Conservation (phyloP, 2,888 invertebrate species). For the Drosophila peninsularis region DNA sequence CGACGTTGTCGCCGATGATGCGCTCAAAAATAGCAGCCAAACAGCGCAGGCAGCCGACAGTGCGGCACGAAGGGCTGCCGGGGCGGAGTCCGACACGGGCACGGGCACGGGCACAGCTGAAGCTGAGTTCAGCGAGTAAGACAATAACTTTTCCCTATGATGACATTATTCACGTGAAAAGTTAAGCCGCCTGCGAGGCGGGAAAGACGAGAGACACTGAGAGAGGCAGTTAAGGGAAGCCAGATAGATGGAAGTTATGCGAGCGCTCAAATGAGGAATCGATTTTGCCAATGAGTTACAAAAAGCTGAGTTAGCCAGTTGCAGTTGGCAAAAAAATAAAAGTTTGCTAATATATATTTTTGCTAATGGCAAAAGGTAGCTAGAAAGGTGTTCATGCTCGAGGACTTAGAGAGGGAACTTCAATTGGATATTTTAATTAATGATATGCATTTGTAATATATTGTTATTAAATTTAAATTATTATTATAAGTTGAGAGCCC, state of each 20-base stretch:
- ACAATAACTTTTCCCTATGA: conserved; percentile 72
- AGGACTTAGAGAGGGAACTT: too few species aligned
- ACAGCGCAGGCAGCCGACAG: conserved; percentile 16
- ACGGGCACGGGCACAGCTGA: conserved; percentile 27
- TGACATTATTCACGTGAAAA: conserved; percentile 78
- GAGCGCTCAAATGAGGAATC: conserved; percentile 1
- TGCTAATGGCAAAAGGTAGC: background rate
- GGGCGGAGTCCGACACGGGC: conserved; percentile 2
- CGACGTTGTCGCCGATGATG: conserved; percentile 61
- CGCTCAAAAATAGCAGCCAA: conserved; percentile 50
- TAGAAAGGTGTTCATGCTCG: background rate
- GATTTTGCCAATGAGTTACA: conserved; percentile 15
- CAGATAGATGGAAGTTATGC: background rate
- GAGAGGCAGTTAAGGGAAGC: background rate
- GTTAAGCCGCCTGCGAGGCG: conserved; percentile 50
- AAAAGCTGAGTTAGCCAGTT: background rate
- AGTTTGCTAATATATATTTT: background rate
- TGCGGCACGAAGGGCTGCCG: background rate
- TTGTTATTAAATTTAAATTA: background rate
- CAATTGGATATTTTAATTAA: too few species aligned
- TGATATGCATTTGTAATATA: too few species aligned
- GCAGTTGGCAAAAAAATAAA: background rate
- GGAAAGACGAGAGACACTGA: background rate
- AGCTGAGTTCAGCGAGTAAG: conserved; percentile 55
- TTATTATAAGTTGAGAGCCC: background rate